Evolutionary conservation across 2,888 invertebrate genomes (phyloP).

Genomic region (Drosophila rubida): DNA sequence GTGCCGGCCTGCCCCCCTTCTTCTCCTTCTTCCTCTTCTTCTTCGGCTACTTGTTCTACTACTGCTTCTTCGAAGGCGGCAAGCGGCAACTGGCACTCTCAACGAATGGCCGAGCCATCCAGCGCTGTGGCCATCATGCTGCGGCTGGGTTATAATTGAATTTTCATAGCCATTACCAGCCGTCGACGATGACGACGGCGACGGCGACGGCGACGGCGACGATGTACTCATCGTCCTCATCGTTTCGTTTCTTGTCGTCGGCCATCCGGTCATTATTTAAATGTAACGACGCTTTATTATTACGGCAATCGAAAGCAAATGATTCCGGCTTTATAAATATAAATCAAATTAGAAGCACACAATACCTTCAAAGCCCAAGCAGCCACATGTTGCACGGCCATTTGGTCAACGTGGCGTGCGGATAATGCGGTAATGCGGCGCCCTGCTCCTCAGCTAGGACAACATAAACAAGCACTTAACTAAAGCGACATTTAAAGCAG

Average conservation of each 20-base stretch:
- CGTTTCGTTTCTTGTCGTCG: conserved; percentile 40
- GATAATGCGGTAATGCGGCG: conserved; percentile 42
- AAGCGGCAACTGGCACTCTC: conserved; percentile 6
- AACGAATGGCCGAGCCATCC: conserved; percentile 15
- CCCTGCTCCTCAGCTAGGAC: conserved; percentile 22
- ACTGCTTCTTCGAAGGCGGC: background rate
- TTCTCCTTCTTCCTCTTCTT: background rate
- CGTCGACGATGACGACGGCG: conserved; percentile 39
- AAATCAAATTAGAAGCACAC: conserved; percentile 74
- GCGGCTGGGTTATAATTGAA: conserved; percentile 81
- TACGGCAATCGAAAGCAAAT: conserved; percentile 79
- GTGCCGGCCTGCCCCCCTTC: conserved; percentile 52
- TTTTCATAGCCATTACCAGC: conserved; percentile 79
- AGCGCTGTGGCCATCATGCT: conserved; percentile 67
- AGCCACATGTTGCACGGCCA: conserved; percentile 77
- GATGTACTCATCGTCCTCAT: conserved; percentile 20
- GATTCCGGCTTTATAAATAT: conserved; percentile 81
- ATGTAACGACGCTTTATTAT: conserved; percentile 81
- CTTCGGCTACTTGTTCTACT: background rate
- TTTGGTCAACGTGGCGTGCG: conserved; percentile 62
- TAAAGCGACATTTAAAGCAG: conserved; percentile 50
- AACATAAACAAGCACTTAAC: conserved; percentile 57
- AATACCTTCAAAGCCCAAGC: conserved; percentile 18
- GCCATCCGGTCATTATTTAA: conserved; percentile 76
- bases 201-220: background rate